Conservation (phyloP, 1,140 invertebrate genomes). For the Platyscapa corneri region DNA sequence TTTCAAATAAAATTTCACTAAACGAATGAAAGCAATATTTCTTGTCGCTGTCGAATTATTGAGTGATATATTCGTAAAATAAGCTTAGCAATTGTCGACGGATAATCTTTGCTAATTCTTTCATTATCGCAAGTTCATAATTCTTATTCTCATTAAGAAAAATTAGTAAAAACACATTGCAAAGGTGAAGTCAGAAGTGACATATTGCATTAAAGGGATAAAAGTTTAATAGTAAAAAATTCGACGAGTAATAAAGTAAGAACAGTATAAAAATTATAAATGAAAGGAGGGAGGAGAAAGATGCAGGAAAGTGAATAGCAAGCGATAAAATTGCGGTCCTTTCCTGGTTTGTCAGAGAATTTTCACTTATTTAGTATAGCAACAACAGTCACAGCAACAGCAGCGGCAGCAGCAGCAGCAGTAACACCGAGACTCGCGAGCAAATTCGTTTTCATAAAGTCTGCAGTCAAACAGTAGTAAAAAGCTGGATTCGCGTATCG, state of each 20-base stretch:
- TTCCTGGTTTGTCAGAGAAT: neutral
- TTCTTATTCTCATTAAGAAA: no score
- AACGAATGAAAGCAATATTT: no score
- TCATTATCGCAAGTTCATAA: no score
- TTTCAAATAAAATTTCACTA: no score
- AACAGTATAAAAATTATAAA: neutral
- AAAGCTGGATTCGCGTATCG: neutral
- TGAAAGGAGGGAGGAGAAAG: neutral
- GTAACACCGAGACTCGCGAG: neutral
- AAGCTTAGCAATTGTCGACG: no score
- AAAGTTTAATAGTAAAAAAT: neutral
- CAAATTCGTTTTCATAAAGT: constrained; percentile 50
- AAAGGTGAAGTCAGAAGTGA: no score
- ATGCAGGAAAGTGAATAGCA: neutral
- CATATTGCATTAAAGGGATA: no score
- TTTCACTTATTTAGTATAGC: constrained; percentile 41
- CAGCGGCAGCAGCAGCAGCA: neutral
- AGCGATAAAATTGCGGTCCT: constrained; percentile 18
- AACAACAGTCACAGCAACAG: neutral
- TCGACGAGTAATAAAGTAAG: neutral
- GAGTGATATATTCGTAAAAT: no score
- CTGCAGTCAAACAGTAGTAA: neutral
- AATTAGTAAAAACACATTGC: no score
- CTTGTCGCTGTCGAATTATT: no score
- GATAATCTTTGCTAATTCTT: no score